Conservation (phyloP, 2,888 invertebrate genomes). For the Mesoligia furuncula region DNA sequence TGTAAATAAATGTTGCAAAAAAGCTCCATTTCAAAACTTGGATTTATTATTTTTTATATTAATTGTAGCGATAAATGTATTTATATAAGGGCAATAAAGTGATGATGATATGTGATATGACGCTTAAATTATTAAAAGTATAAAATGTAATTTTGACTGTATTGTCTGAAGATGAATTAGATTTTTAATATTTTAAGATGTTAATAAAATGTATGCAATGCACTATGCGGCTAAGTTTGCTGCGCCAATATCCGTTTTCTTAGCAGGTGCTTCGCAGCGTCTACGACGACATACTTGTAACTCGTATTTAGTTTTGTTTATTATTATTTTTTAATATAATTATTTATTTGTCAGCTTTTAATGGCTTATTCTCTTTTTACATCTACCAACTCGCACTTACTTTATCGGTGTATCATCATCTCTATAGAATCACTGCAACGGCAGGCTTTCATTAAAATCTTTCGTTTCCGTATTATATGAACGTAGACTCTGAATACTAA, state of each 20-base stretch:
- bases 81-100: neutral
- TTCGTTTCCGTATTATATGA: conserved; percentile 87
- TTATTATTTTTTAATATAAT: neutral
- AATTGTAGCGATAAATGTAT: too few species aligned
- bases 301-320: neutral
- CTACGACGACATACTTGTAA: neutral
- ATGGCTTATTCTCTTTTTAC: neutral
- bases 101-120: neutral
- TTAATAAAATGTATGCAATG: neutral
- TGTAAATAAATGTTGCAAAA: neutral
- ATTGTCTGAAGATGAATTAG: neutral
- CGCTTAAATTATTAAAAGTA: neutral
- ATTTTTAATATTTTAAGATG: neutral
- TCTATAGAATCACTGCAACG: conserved; percentile 73
- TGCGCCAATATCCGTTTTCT: neutral
- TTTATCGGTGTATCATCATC: conserved; percentile 56
- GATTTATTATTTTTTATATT: too few species aligned
- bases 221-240: neutral
- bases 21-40: neutral
- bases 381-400: neutral
- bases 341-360: neutral
- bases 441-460: conserved; percentile 88
- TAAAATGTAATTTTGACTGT: neutral
- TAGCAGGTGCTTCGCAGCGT: conserved; percentile 1
- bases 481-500: conserved; percentile 86